Evolutionary conservation across 2,113 vertebrate genomes (phyloP).

Genomic region (Megaceryle maxima): DNA sequence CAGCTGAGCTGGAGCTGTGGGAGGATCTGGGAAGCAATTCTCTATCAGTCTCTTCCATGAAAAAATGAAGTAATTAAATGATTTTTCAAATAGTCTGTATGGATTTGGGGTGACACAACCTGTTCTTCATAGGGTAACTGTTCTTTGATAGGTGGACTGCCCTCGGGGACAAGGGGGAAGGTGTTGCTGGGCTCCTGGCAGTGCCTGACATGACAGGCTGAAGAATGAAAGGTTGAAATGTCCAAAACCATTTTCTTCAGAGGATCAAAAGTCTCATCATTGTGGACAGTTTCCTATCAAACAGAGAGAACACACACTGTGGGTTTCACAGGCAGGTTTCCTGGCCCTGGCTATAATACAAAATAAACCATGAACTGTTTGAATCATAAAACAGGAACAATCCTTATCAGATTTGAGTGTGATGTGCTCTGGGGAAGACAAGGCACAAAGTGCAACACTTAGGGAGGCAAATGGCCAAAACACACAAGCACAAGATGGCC

Average conservation of each 20-base stretch:
- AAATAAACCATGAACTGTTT: background rate
- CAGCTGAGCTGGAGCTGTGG: background rate
- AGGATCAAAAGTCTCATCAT: background rate
- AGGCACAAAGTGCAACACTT: background rate
- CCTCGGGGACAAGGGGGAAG: accelerated
- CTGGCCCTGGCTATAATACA: background rate
- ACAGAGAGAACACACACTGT: background rate
- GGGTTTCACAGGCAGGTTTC: background rate
- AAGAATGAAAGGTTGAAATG: background rate
- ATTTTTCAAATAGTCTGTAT: background rate
- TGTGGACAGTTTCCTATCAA: background rate
- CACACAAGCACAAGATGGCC: background rate
- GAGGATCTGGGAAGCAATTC: background rate
- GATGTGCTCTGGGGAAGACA: background rate
- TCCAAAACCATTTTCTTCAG: background rate
- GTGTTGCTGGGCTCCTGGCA: background rate
- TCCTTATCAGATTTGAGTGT: background rate
- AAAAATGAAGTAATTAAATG: background rate
- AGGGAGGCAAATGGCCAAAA: background rate
- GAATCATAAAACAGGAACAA: background rate
- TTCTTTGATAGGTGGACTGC: background rate
- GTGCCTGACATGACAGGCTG: background rate
- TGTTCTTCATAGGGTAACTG: background rate
- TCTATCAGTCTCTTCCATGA: background rate
- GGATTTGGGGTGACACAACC: background rate